Evolutionary conservation across 2,113 vertebrate species (phyloP), one percentile per base, ranked within the genome.

Genomic region (Neodontobutis hainanensis): DNA sequence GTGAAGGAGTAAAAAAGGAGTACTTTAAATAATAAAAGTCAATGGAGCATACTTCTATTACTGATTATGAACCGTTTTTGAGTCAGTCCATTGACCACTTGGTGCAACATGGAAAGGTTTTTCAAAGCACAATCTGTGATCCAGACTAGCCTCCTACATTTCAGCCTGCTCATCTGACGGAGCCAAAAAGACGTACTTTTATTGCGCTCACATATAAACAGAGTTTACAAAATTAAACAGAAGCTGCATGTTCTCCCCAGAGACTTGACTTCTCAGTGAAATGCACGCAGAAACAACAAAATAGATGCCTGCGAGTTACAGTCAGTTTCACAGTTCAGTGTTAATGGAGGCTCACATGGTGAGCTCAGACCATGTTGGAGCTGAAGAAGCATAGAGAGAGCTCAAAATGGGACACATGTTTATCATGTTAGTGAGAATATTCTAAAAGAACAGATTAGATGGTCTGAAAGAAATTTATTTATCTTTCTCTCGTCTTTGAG

Each of bases 261-360:
- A 81, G 81, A 70, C 61, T 70, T 47, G 52, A 16, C 56, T 65
- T 73, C 73, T 85, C 77, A 72, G 61, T 61, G 61, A 64, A 63
- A 36, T 15, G 55, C 74, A 70, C 48, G 63, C 47, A 78, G 66
- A 63, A 68, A 81, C 71, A 63, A 85, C 82, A 57, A 84, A 79
- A 84, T 75, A 75, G 62, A 82, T 81, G 73, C 75, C 80, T 34
- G 44, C 44, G 71, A 79, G 70, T 68, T 62, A 75, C 36, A 59
- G 74, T 55, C 38, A 2, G 64, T 51, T 75, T 80, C 67, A 81
- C 60, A 82, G 48, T 62, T 61, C 43, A 27, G 45, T 81, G 65
- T 79, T 87, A 85, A 83, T 85, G 76, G 76, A 65, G 70, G 61
- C 74, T 72, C 76, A 80, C 71, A 82, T 60, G 69, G 61, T 78